Base-by-base conservation (phyloP, 2,113 vertebrate species). In the Orthochromis malagaraziensis region DNA sequence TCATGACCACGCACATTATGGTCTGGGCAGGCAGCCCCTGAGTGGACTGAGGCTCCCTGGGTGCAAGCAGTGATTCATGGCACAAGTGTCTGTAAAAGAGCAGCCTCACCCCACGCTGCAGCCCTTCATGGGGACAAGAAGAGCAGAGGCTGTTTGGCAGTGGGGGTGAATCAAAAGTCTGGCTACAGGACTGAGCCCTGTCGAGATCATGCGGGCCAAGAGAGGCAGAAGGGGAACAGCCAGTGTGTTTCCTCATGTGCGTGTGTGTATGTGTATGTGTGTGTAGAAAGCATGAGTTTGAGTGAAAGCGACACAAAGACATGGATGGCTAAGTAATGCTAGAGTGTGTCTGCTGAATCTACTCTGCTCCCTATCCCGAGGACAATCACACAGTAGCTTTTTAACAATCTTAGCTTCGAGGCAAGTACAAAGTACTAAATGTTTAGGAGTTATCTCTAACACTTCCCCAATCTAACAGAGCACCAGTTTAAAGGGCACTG, bases 371-470 rank as follows among this genome's bases (percentile, higher is more conserved):
- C 82, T 91, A 82, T 94, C 94, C 91, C 79, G 87, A 87, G 92
- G 93, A 93, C 93, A 93, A 91, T 91, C 93, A 90, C 77, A 68
- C 91, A 90, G 91, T 81, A 58, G 91, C 94, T 95, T 95, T 95
- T 95, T 92, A 92, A 94, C 94, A 95, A 95, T 94, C 92, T 84
- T 94, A 91, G 94, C 95, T 96, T 84, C 82, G 8, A 96, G 95
- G 95, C 94, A 96, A 94, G 94, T 95, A 94, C 95, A 94, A 95
- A 96, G 94, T 95, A 94, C 94, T 92, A 94, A 94, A 95, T 93
- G 92, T 94, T 95, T 92, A 86, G 92, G 88, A 68, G 91, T 94
- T 94, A 95, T 95, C 94, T 93, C 92, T 65, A 93, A 94, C 90
- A 93, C 94, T 94, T 95, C 82, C 90, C 88, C 89, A 91, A 82